Conservation (phyloP, 2,797 vertebrate genomes). For the Loriculus beryllinus region DNA sequence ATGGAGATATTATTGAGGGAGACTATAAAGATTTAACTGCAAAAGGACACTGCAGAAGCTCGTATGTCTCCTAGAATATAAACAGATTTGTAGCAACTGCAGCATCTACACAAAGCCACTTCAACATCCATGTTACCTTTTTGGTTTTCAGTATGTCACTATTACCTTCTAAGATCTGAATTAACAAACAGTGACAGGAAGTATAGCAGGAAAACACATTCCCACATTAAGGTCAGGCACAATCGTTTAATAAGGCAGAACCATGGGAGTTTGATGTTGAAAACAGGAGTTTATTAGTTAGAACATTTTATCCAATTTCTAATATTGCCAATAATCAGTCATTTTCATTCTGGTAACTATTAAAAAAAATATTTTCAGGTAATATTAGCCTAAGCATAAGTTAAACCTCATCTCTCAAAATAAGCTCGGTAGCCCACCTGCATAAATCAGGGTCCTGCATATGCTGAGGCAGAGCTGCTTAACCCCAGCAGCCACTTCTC, state of each 20-base stretch:
- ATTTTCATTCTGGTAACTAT: background rate
- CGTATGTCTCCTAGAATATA: background rate
- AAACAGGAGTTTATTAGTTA: background rate
- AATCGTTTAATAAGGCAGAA: background rate
- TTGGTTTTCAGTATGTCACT: background rate
- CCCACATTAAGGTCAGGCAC: background rate
- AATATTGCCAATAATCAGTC: background rate
- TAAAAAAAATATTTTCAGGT: background rate
- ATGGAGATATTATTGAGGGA: background rate
- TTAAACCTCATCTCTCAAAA: background rate
- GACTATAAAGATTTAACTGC: background rate
- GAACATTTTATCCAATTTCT: background rate
- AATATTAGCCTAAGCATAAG: background rate
- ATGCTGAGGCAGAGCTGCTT: background rate
- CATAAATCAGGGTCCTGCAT: background rate
- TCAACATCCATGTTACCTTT: background rate
- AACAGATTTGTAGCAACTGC: background rate
- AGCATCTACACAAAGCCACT: background rate
- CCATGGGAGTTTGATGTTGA: background rate
- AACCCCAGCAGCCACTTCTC: background rate
- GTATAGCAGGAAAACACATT: background rate
- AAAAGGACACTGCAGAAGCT: background rate
- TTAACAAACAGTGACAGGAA: background rate
- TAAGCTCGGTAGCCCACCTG: background rate
- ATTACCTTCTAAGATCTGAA: background rate